Percentiles rank a stretch among this genome's conserved stretches.
Evolutionary conservation across 2,888 invertebrate species (phyloP).

Genomic region (Amaurobius ferox): DNA sequence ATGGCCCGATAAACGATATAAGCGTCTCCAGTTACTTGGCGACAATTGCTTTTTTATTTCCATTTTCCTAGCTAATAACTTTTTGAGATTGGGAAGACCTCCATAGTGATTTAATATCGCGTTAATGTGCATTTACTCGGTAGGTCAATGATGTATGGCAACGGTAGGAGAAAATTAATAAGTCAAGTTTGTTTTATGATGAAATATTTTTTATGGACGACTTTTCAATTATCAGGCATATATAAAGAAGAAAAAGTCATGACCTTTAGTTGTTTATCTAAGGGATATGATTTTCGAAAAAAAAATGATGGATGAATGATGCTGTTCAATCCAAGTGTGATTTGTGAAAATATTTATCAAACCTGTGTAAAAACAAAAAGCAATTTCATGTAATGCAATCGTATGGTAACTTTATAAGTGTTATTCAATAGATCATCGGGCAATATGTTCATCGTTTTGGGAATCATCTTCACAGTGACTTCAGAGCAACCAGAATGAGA

Average conservation of each 20-base stretch:
- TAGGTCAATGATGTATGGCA: neutral
- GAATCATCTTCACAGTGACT: too few species aligned
- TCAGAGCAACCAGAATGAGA: too few species aligned
- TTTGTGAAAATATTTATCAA: too few species aligned
- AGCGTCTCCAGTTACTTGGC: constrained; percentile 5
- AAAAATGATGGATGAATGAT: too few species aligned
- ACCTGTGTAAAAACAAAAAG: too few species aligned
- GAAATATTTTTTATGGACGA: neutral
- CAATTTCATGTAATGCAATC: too few species aligned
- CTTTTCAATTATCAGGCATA: neutral
- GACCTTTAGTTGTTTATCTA: too few species aligned
- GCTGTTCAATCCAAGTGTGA: too few species aligned
- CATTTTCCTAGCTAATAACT: constrained; percentile 20
- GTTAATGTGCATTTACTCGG: constrained; percentile 19
- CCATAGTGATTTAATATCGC: constrained; percentile 30
- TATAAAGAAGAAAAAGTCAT: neutral
- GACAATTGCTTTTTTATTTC: constrained; percentile 12
- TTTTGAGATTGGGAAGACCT: constrained; percentile 20
- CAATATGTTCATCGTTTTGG: too few species aligned
- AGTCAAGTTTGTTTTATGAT: neutral
- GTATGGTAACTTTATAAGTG: too few species aligned
- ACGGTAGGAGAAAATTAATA: constrained; percentile 3
- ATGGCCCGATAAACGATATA: neutral
- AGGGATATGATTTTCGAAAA: too few species aligned
- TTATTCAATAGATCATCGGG: too few species aligned